Evolutionary conservation across 2,797 vertebrate species (phyloP).

Genomic region (Melanotaenia boesemani): DNA sequence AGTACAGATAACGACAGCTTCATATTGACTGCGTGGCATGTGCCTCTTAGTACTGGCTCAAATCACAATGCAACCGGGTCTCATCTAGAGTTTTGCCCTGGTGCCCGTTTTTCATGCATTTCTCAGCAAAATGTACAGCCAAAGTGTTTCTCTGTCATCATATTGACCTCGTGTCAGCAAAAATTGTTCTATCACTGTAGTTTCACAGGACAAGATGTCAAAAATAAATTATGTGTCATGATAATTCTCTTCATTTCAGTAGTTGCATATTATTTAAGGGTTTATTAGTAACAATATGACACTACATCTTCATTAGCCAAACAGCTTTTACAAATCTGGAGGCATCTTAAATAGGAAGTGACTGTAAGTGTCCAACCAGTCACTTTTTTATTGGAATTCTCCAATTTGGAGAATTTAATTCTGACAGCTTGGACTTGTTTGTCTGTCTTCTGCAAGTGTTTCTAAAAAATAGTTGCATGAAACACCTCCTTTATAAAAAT

Average conservation of each 20-base stretch:
- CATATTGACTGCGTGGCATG: neutral
- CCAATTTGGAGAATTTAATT: neutral
- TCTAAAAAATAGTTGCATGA: neutral
- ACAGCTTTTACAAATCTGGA: neutral
- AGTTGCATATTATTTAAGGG: neutral
- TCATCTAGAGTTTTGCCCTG: no score
- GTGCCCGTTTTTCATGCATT: neutral
- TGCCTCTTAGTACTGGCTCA: no score
- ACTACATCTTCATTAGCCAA: neutral
- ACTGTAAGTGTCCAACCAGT: neutral
- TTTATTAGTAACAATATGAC: neutral
- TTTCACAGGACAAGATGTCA: neutral
- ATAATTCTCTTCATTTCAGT: neutral
- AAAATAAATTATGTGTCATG: neutral
- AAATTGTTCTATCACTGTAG: neutral
- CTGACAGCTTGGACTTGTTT: no score
- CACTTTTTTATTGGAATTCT: neutral
- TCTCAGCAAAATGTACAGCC: neutral
- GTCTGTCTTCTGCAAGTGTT: neutral
- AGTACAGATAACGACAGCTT: neutral
- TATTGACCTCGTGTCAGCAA: neutral
- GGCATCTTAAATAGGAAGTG: neutral
- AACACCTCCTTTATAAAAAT: no score
- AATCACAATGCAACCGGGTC: no score
- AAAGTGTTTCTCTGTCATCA: neutral